These are phyloP conservation scores for Hyperoplus immaculatus DNA, from an alignment of 2,797 vertebrate genomes.

Conservation along the genomic window DNA sequence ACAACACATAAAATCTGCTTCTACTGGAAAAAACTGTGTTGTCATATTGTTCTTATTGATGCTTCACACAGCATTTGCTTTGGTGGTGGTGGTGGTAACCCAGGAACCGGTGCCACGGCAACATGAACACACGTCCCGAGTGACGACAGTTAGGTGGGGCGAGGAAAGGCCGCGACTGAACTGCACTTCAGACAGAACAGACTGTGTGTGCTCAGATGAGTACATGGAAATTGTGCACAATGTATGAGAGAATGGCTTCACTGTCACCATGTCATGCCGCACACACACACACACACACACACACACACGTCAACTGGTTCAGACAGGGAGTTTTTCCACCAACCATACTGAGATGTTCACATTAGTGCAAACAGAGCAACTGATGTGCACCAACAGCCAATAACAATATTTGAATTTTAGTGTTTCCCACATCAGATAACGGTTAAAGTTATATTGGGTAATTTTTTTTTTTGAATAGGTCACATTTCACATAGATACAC, in stretches of 20 bases:
- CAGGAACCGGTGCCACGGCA: conserved; percentile 65
- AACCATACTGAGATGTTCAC: conserved; percentile 15
- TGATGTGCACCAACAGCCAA: not conserved
- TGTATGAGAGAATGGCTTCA: conserved; percentile 20
- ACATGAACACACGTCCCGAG: conserved; percentile 18
- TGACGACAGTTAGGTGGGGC: conserved; percentile 36
- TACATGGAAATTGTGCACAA: not conserved
- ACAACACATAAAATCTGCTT: too few species aligned
- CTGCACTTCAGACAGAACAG: conserved; percentile 30
- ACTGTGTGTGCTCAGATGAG: conserved; percentile 4
- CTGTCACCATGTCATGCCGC: conserved; percentile 7
- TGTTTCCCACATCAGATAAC: not conserved
- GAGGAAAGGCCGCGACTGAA: conserved; percentile 17
- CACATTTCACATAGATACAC: too few species aligned
- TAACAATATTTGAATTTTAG: not conserved
- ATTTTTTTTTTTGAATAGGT: too few species aligned
- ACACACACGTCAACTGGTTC: conserved; percentile 24
- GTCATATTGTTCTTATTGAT: conserved; percentile 34
- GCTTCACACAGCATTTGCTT: conserved; percentile 51
- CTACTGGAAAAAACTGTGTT: too few species aligned
- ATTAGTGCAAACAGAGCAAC: conserved; percentile 1
- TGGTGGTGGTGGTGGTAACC: conserved; percentile 65
- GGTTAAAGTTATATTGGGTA: not conserved
- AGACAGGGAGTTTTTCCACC: conserved; percentile 37
- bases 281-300: conserved; percentile 41